Evolutionary conservation across 1,140 invertebrate genomes (phyloP), one percentile per base, ranked within the genome.

Genomic region (Dendroctonus ponderosae): DNA sequence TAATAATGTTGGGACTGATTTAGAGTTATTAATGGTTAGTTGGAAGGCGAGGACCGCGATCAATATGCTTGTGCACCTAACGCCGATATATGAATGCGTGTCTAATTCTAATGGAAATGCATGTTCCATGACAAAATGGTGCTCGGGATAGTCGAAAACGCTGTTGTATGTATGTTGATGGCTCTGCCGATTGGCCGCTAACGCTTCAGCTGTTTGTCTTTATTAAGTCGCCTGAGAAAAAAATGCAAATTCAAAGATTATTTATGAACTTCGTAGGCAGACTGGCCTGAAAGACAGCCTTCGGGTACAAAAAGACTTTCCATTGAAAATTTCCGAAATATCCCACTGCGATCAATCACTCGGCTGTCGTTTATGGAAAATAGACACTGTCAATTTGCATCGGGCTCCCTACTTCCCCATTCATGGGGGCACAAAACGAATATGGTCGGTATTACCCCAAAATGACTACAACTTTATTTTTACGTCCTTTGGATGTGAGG

Each of bases 391-490:
- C 62, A 63, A 56, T 46, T 50, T 63, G 44, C 53, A 56, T 63
- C 46, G 38, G 43, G 39, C 44, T 26, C 50, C 57, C 51, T 67
- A 57, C 58, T 61, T 67, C 42, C 26, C 26, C 58, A 67, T 67
- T 60, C 58, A 61, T 57, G 46, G 37, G 50, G n/a, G 58, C 58
- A 44, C 40, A 50, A 61, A 56, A 60, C 60, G 51, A 67, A 67
- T 67, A 67, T 61, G 65, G 60, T 61, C 51, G 65, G 40, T 54
- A 67, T 60, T 67, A 67, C 58, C 57, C 14, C 41, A 49, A 54
- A 67, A 67, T 61, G 65, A 67, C 65, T 61, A 40, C 49, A 61
- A 67, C 57, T 67, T 67, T 67, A 61, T 40, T 67, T 65, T 67
- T 67, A 67, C 50, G 65, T 58, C 41, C n/a, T 48, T 43, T 14